Base-by-base conservation (phyloP, 2,113 vertebrate genomes). In the Lota lota region DNA sequence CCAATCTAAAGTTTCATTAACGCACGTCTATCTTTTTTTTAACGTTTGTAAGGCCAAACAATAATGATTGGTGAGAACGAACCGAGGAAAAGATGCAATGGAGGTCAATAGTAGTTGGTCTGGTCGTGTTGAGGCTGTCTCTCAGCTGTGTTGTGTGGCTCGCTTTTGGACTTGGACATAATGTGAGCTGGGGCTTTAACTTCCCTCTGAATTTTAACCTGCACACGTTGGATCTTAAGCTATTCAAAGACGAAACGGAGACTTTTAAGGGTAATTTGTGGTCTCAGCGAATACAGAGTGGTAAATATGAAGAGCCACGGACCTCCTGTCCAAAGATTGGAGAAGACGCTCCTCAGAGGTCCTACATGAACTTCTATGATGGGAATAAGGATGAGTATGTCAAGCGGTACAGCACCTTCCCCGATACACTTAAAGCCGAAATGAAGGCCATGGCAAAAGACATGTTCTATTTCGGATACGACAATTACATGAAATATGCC, bases 391-490 rank as follows among this genome's bases (percentile, higher is more conserved):
- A 97, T 76, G 96, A 97, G 75, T 97, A 98, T 78, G 94, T 92
- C 66, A 83, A 85, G 79, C 94, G 93, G 79, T 95, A 95, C 89
- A 83, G 93, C 47, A 92, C 93, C 68, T 98, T 98, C 84, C 93
- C 96, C 0, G 87, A 92, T 69, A 86, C 92, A 5, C 93, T 97
- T 57, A 94, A 92, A 61, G 78, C 83, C 4, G 90, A 92, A 74
- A 94, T 99, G 92, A 95, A 93, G 79, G 93, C 88, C 68, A 93
- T 94, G 89, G 97, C 97, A 63, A 95, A 92, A 66, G 91, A 93
- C 8, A 99, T 99, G 97, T 99, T 99, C 83, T 94, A 90, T 63
- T 98, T 98, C 74, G 95, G 95, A 80, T 98, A 99, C 83, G 96
- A 98, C 85, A 97, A 95, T 90, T 99, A 98, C 90, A 99, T 99